phyloP scores from a whole-genome alignment of 1,140 invertebrate species.

The Brachionus rubens region DNA sequence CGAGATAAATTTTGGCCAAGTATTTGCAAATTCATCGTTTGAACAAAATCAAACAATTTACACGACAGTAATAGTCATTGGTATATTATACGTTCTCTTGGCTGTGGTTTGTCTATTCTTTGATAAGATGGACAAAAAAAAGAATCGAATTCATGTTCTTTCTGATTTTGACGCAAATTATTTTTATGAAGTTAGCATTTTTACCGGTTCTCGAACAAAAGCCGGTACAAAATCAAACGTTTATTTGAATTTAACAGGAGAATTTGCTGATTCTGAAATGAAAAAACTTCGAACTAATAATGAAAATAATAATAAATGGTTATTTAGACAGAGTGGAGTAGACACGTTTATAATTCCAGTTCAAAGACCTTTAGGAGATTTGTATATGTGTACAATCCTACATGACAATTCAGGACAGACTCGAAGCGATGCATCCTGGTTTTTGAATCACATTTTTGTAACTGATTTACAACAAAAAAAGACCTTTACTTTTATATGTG shows the following conservation, averaged over 20 bases:
- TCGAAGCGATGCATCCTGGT: constrained; percentile 63
- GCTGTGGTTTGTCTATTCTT: constrained; percentile 61
- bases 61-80: constrained; percentile 62
- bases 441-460: constrained; percentile 62
- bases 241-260: constrained; percentile 38
- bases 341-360: constrained; percentile 64
- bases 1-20: constrained; percentile 59
- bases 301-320: constrained; percentile 48
- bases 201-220: constrained; percentile 61
- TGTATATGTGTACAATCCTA: constrained; percentile 64
- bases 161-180: constrained; percentile 62
- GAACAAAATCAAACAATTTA: constrained; percentile 65
- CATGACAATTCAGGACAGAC: constrained; percentile 64
- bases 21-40: constrained; percentile 62
- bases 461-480: constrained; percentile 64
- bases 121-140: constrained; percentile 47
- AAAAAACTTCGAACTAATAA: constrained; percentile 24
- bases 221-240: constrained; percentile 52
- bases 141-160: constrained; percentile 56
- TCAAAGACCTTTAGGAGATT: constrained; percentile 61
- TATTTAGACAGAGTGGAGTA: constrained; percentile 54
- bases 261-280: constrained; percentile 7
- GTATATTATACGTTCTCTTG: constrained; percentile 59
- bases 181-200: constrained; percentile 64
- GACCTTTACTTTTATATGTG: constrained; percentile 60